These are phyloP conservation scores for Pelobates fuscus DNA, from an alignment of 2,113 vertebrate species.

Conservation along the genomic window DNA sequence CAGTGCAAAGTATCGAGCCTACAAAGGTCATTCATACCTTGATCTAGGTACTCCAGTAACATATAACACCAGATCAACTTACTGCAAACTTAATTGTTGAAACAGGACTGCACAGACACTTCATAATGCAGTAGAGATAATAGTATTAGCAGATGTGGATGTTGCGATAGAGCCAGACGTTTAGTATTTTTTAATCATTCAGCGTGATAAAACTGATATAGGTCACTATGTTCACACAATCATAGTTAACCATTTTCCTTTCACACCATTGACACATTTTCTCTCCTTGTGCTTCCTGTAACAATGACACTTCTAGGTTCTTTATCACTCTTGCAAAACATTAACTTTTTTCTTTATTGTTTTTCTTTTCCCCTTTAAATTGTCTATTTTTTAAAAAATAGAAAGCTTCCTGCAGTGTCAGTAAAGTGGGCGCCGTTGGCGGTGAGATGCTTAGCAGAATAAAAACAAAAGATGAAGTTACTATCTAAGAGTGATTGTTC, in stretches of 20 bases:
- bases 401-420: background rate
- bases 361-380: background rate
- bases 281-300: background rate
- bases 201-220: conserved; percentile 22
- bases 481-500: too few relatives aligned
- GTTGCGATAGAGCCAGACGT: conserved; percentile 6
- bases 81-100: conserved; percentile 31
- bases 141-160: conserved; percentile 32
- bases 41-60: conserved; percentile 23
- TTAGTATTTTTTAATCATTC: conserved; percentile 38
- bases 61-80: conserved; percentile 39
- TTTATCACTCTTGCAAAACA: background rate
- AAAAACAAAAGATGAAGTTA: too few relatives aligned
- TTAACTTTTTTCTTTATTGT: background rate
- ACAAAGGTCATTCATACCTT: conserved; percentile 4
- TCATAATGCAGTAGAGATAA: conserved; percentile 27
- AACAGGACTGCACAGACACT: conserved; percentile 27
- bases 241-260: conserved; percentile 12
- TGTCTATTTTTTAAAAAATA: background rate
- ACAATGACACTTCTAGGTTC: background rate
- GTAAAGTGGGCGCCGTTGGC: background rate
- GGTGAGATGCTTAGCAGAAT: too few relatives aligned
- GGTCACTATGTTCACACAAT: conserved; percentile 1
- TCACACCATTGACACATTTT: background rate
- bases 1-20: background rate